A percentile compares a stretch with the other conserved stretches of the same genome.
Conservation (phyloP, 2,113 vertebrate genomes). For the Tichodroma muraria region DNA sequence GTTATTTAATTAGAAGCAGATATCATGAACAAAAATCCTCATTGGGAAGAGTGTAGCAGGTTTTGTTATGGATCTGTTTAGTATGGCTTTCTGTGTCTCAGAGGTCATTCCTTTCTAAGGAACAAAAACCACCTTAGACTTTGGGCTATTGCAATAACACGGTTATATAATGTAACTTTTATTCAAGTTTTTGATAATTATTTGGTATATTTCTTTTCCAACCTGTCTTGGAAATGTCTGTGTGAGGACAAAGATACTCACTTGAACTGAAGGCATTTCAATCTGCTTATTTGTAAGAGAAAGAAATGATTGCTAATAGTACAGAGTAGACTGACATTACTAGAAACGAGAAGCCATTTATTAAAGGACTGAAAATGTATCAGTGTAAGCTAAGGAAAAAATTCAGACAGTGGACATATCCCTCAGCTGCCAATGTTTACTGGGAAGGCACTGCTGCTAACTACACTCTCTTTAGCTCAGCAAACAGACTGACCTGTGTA, state of each 20-base stretch:
- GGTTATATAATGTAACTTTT: background rate
- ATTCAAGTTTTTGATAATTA: background rate
- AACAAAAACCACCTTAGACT: background rate
- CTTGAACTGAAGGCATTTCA: background rate
- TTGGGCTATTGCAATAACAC: background rate
- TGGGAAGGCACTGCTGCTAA: background rate
- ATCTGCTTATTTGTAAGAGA: background rate
- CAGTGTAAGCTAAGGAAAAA: background rate
- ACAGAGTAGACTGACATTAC: background rate
- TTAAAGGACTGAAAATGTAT: background rate
- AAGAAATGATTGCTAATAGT: background rate
- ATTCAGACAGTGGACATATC: background rate
- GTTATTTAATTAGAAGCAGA: conserved; percentile 46
- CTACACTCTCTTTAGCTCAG: background rate
- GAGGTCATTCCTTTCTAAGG: background rate
- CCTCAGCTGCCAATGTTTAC: background rate
- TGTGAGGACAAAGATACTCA: background rate
- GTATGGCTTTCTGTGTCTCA: background rate
- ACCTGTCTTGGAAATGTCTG: background rate
- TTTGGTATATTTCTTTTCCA: background rate
- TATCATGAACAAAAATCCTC: background rate
- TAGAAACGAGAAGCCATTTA: background rate
- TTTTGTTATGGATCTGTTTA: background rate
- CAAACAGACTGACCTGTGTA: background rate
- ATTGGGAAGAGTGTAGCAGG: background rate